Conservation (phyloP, 1,140 invertebrate genomes). For the Saccostrea cuccullata region DNA sequence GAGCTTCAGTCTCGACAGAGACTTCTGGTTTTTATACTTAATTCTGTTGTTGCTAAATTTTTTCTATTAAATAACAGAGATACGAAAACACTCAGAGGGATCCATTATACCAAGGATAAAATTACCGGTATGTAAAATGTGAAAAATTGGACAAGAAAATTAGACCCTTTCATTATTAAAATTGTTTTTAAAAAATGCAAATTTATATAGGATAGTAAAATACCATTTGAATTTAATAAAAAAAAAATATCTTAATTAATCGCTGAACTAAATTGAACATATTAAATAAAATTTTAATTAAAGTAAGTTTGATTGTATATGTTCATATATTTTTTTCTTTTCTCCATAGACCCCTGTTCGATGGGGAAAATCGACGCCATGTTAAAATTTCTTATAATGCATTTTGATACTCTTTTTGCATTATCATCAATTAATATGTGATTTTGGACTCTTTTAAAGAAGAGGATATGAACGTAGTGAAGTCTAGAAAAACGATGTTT, state of each 20-base stretch:
- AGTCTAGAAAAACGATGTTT: too few species aligned
- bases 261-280: too few species aligned
- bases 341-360: neutral
- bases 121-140: neutral
- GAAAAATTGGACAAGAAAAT: neutral
- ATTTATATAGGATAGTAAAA: neutral
- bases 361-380: neutral
- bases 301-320: too few species aligned
- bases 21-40: too few species aligned
- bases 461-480: too few species aligned
- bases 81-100: neutral
- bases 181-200: neutral
- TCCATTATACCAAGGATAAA: neutral
- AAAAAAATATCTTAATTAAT: neutral
- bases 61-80: neutral
- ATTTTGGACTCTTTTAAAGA: too few species aligned
- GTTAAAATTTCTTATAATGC: neutral
- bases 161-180: too few species aligned
- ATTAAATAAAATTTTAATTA: too few species aligned
- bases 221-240: neutral
- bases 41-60: neutral
- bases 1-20: too few species aligned
- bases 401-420: too few species aligned
- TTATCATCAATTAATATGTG: too few species aligned
- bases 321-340: neutral